A percentile compares a stretch with the other conserved stretches of the same genome.
These are phyloP conservation scores for Neoitamus cyanurus DNA, from an alignment of 2,888 invertebrate species.

Conservation along the genomic window DNA sequence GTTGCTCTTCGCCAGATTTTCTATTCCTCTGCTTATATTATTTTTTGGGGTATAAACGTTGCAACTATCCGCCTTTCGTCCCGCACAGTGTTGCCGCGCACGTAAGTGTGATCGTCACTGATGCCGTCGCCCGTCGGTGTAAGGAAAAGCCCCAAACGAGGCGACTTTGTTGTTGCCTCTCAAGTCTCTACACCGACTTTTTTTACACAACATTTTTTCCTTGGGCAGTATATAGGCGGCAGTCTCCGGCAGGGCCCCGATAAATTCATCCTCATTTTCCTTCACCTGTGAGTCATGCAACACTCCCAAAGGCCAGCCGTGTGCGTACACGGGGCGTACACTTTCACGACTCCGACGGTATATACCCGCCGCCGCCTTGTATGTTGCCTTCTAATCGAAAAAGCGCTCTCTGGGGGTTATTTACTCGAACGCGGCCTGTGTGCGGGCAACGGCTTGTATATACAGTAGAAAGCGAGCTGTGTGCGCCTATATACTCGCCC, in stretches of 20 bases:
- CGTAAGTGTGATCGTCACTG: constrained; percentile 40
- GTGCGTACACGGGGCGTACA: not conserved
- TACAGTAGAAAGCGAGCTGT: not conserved
- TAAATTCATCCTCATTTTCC: constrained; percentile 43
- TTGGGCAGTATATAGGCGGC: constrained; percentile 58
- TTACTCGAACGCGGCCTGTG: not conserved
- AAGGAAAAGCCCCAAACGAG: constrained; percentile 26
- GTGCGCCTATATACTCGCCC: constrained; percentile 14
- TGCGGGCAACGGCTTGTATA: not conserved
- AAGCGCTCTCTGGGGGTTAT: constrained; percentile 40
- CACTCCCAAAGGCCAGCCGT: not conserved
- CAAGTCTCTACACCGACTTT: not conserved
- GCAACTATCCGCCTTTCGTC: not conserved
- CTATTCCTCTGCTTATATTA: not conserved
- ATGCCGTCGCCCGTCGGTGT: constrained; percentile 6
- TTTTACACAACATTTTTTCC: constrained; percentile 42
- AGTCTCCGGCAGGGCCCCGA: constrained; percentile 63
- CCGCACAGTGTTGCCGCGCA: constrained; percentile 44
- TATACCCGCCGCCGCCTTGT: not conserved
- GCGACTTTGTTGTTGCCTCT: constrained; percentile 25
- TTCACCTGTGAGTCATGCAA: constrained; percentile 43
- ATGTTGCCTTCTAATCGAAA: constrained; percentile 25
- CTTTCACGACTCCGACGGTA: not conserved
- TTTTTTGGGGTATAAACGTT: not conserved
- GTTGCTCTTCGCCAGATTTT: not conserved